Percentiles rank a stretch among this genome's conserved stretches.
These are phyloP conservation scores for zebrafish (Danio rerio) DNA, from an alignment of 2,113 vertebrate species.

Conservation along the genomic window DNA sequence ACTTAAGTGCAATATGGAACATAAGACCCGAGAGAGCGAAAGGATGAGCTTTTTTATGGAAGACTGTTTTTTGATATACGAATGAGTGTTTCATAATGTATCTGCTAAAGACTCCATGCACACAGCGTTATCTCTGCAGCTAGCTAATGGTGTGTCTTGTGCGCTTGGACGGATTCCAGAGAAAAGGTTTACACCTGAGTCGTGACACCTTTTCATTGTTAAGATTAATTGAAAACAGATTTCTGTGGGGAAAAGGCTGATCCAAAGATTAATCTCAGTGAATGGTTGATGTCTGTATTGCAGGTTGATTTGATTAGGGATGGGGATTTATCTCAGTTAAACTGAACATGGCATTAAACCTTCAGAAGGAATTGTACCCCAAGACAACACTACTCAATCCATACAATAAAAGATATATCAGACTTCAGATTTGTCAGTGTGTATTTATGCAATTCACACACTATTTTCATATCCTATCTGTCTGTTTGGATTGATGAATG, in stretches of 20 bases:
- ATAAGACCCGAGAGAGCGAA: neutral
- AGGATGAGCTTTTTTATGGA: conserved; percentile 1
- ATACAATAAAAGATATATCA: conserved; percentile 10
- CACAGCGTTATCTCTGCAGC: conserved; percentile 2
- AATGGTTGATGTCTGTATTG: conserved; percentile 53
- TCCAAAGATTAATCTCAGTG: conserved; percentile 69
- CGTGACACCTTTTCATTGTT: neutral
- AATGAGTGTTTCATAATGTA: conserved; percentile 22
- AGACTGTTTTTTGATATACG: neutral
- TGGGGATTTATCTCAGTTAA: conserved; percentile 12
- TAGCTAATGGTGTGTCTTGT: conserved; percentile 14
- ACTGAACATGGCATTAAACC: neutral
- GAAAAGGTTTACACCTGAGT: neutral
- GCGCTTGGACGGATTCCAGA: neutral
- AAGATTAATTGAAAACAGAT: neutral
- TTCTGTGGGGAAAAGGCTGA: conserved; percentile 53
- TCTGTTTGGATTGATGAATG: no score
- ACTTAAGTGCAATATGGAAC: neutral
- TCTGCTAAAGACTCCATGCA: neutral
- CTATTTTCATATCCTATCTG: no score
- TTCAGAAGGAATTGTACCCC: neutral
- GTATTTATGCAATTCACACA: neutral
- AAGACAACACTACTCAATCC: neutral
- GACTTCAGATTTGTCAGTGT: neutral
- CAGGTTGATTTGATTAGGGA: conserved; percentile 19